phyloP scores from a whole-genome alignment of 2,113 vertebrate genomes.

The Pachyramphus minor region DNA sequence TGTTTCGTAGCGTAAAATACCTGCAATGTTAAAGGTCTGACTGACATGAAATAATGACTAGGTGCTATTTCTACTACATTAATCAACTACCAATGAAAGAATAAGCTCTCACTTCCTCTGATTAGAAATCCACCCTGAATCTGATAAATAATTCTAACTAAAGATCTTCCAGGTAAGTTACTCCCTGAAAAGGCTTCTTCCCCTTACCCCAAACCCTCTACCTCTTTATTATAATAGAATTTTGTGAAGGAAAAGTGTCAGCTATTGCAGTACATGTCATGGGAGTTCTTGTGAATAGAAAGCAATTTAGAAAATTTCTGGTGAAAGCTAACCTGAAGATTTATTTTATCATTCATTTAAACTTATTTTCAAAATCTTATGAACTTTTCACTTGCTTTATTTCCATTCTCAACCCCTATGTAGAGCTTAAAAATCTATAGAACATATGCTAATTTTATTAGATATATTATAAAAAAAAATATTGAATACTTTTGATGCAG shows the following conservation, averaged over 20 bases:
- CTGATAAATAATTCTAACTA: not conserved
- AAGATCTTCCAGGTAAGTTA: not conserved
- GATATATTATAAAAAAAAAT: not conserved
- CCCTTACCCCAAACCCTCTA: not conserved
- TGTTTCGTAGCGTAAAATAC: not conserved
- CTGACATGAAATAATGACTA: not conserved
- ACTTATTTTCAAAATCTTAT: not conserved
- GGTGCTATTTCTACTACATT: not conserved
- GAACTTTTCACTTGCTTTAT: not conserved
- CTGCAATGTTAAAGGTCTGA: not conserved
- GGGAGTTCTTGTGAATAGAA: not conserved
- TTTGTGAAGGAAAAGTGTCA: not conserved
- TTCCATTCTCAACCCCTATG: not conserved
- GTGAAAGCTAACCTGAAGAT: not conserved
- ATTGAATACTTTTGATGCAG: not conserved
- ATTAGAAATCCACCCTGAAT: not conserved
- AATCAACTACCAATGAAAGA: not conserved
- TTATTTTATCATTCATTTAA: not conserved
- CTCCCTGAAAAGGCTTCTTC: not conserved
- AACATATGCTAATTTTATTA: not conserved
- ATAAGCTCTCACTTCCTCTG: not conserved
- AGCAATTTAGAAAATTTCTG: not conserved
- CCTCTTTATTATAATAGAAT: not conserved
- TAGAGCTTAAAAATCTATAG: not conserved
- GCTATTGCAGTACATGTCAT: not conserved